Evolutionary conservation across 2,113 vertebrate genomes (phyloP).

Genomic region (Lota lota): DNA sequence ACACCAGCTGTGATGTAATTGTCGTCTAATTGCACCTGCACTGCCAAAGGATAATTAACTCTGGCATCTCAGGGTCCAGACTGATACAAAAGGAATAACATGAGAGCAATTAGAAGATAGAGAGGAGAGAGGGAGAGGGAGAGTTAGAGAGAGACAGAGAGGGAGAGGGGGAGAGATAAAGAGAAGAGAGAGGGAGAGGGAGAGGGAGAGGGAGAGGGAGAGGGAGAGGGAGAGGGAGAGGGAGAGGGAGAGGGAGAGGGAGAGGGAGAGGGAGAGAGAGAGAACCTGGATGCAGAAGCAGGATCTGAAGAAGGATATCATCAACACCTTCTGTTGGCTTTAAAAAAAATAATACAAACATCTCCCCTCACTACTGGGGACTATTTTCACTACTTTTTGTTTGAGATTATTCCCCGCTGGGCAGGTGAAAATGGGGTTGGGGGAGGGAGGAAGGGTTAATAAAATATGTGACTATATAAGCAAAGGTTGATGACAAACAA

Average conservation of each 20-base stretch:
- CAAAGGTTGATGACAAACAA: too few species aligned
- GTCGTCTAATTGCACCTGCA: slow-evolving; percentile 76
- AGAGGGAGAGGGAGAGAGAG: slow-evolving; percentile 13
- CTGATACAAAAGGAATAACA: slow-evolving; percentile 65
- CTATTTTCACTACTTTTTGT: too few species aligned
- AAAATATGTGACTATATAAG: background rate
- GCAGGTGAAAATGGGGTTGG: background rate
- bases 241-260: background rate
- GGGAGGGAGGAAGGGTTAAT: background rate
- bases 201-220: slow-evolving; percentile 4
- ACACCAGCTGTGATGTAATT: slow-evolving; percentile 74
- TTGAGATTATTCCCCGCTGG: too few species aligned
- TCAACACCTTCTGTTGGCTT: too few species aligned
- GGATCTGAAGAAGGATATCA: slow-evolving; percentile 10
- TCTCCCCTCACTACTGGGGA: too few species aligned
- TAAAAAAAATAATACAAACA: too few species aligned
- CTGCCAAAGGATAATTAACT: slow-evolving; percentile 71
- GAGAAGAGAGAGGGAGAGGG: slow-evolving; percentile 13
- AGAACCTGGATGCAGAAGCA: slow-evolving; percentile 7
- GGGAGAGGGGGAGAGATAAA: slow-evolving; percentile 24
- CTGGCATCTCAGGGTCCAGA: slow-evolving; percentile 58
- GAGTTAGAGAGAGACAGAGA: slow-evolving; percentile 25
- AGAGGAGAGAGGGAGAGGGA: slow-evolving; percentile 22
- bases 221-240: background rate
- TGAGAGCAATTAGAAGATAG: slow-evolving; percentile 60